Evolutionary conservation across 2,888 invertebrate species (phyloP).

Genomic region (Willowsia nigromaculata): DNA sequence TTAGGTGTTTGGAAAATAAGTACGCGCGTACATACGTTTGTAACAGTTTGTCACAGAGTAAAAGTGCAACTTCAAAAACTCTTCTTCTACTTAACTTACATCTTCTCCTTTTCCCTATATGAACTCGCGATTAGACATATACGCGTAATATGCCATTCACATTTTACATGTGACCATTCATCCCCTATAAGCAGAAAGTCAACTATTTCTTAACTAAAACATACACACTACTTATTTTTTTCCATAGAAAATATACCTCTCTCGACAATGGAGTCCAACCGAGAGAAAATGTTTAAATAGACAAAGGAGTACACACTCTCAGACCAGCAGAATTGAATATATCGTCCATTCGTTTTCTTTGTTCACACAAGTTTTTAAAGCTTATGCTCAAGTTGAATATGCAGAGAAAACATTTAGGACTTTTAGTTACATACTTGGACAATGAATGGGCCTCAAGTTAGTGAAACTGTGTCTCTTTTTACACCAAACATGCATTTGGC

Average conservation of each 20-base stretch:
- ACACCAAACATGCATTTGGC: constrained; percentile 64
- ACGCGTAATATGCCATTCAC: neutral
- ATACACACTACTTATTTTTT: constrained; percentile 16
- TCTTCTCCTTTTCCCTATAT: too few species aligned
- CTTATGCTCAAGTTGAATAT: constrained; percentile 59
- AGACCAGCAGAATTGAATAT: constrained; percentile 34
- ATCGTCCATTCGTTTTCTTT: constrained; percentile 42
- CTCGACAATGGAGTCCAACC: constrained; percentile 29
- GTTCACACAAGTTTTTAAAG: constrained; percentile 46
- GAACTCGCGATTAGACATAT: too few species aligned
- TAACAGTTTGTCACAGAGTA: constrained; percentile 53
- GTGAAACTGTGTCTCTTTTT: constrained; percentile 48
- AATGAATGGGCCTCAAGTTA: constrained; percentile 58
- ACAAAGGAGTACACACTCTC: constrained; percentile 21
- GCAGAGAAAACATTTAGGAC: constrained; percentile 67
- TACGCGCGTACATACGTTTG: constrained; percentile 50
- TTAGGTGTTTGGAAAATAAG: constrained; percentile 44
- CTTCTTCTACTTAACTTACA: constrained; percentile 12
- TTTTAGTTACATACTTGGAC: constrained; percentile 64
- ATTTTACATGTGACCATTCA: constrained; percentile 9
- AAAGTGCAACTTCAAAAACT: constrained; percentile 49
- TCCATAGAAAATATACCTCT: constrained; percentile 1
- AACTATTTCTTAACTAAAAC: constrained; percentile 30
- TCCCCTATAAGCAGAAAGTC: constrained; percentile 7
- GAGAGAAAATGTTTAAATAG: constrained; percentile 43